Evolutionary conservation across 2,888 invertebrate genomes (phyloP), one percentile per base, ranked within the genome.

Genomic region (Julus scandinavius): DNA sequence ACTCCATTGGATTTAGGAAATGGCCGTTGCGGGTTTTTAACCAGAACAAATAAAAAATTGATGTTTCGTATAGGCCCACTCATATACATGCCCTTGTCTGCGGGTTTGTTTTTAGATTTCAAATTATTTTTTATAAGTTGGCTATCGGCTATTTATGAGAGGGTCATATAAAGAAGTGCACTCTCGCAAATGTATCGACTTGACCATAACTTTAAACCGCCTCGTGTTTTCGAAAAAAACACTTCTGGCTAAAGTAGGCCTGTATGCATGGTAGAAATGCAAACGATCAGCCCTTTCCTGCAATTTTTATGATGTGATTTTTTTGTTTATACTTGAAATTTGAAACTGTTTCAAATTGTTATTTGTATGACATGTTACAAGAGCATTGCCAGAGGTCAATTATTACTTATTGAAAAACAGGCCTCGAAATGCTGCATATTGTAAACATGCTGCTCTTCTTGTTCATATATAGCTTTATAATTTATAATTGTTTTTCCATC

Each of bases 1-100:
- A 80, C 38, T 80, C 80, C 80, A 80, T 80, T 80, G 80, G 80
- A 80, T 80, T 80, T 80, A 11, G 80, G 80, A 80, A 80, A 80
- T 80, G 80, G 80, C 80, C 38, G 80, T 80, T 38, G 38, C 80
- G 80, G 38, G 80, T 80, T 80, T 45, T 80, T 80, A 80, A 80
- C 80, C 80, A 80, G 80, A 38, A 38, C 3, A 80, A 80, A 80
- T 80, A 80, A 80, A 80, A 63, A 80, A 80, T 38, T 38, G 38
- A 5, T 29, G 15, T 38, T 80, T 5, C 45, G 5, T 45, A 7
- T 45, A 7, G 5, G 6, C 7, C 7, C 38, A 38, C 80, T 29
- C 80, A 2, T 4, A 13, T 13, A 72, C 13, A 38, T 38, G 11
- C 7, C 20, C 63, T 20, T 72, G 80, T 29, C 38, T 38, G 38